Evolutionary conservation across 1,140 invertebrate genomes (phyloP).

Genomic region (Zaprionus taronus): DNA sequence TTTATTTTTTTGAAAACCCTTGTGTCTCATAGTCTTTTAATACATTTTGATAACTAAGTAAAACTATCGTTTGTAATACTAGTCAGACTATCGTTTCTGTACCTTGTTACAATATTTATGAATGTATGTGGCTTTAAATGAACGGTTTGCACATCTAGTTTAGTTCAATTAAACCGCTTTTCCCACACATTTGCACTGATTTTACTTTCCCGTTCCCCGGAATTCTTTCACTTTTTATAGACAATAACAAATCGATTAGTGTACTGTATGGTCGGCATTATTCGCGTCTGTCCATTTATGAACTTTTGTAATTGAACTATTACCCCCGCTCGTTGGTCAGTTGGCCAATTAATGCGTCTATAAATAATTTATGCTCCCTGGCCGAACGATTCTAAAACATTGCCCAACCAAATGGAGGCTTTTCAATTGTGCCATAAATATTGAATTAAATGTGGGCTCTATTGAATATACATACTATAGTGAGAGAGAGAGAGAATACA

Average conservation of each 20-base stretch:
- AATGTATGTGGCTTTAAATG: background rate
- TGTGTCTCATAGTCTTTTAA: no score
- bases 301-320: conserved; percentile 24
- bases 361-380: conserved; percentile 61
- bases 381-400: conserved; percentile 21
- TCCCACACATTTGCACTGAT: background rate
- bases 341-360: conserved; percentile 51
- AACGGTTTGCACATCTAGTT: background rate
- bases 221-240: background rate
- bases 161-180: background rate
- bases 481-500: no score
- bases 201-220: background rate
- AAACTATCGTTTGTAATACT: no score
- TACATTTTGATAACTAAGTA: no score
- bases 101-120: background rate
- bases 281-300: conserved; percentile 5
- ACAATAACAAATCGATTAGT: conserved; percentile 22
- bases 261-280: background rate
- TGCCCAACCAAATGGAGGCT: conserved; percentile 50
- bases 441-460: conserved; percentile 61
- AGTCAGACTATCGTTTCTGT: background rate
- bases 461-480: conserved; percentile 15
- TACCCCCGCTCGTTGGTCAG: conserved; percentile 3
- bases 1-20: no score
- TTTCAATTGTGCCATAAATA: conserved; percentile 69